Base-by-base conservation (phyloP, 2,113 vertebrate genomes). In the Pipra filicauda region DNA sequence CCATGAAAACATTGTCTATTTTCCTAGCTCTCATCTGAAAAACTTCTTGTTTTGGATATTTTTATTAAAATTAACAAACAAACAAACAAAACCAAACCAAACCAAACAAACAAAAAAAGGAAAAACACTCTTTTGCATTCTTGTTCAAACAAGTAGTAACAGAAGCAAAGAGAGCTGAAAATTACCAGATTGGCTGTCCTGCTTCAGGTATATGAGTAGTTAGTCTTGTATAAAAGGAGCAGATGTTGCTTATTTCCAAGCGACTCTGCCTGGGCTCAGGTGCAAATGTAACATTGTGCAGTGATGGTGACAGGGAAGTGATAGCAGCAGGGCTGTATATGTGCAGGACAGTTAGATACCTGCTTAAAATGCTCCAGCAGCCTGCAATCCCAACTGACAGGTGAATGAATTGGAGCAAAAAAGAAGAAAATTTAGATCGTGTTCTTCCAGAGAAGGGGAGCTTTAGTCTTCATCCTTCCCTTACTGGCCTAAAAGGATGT, bases 401-500 rank as follows among this genome's bases (percentile, higher is more conserved):
- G 22, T 52, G 43, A 92, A 87, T 72, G 64, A 61, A 39, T 21
- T 44, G 46, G 57, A 74, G 44, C 57, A 41, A 88, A 85, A 91
- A 14, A 62, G n/a, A 83, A 82, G 39, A 84, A 52, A 39, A 54
- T 30, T 49, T 64, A 69, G 41, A 58, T 15, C 9, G 8, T 62
- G 54, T 74, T 95, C 92, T 93, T 75, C 71, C 51, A 79, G 58
- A 95, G 39, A 89, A 95, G 41, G 69, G 3, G 8, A 84, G 22
- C 39, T 87, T 91, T 51, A 81, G 48, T 81, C 15, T 91, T 75
- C 52, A 73, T 72, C 65, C 54, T 94, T 91, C 43, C 58, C 77
- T 92, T 82, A 78, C 52, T 62, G 90, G 35, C 51, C 85, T 92
- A 54, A 97, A 95, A 92, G 58, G 61, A 85, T 87, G 79, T 51